These are phyloP conservation scores for Dasyprocta punctata DNA, from an alignment of 2,113 vertebrate genomes.

Conservation along the genomic window DNA sequence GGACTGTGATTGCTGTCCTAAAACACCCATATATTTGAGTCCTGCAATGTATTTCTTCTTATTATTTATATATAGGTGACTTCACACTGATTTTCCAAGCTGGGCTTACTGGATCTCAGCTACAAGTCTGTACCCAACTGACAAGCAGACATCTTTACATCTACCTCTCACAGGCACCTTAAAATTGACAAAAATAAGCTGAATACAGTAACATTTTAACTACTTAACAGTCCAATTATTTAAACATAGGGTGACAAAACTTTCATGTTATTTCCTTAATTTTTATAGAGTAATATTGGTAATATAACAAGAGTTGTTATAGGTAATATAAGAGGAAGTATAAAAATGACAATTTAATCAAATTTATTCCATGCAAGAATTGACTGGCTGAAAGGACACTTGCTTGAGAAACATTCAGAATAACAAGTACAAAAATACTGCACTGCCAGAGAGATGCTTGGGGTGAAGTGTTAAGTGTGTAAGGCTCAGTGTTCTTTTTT, in stretches of 20 bases:
- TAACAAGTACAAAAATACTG: not conserved
- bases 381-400: not conserved
- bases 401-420: not conserved
- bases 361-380: not conserved
- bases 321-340: not conserved
- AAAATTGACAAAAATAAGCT: not conserved
- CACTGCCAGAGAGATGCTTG: not conserved
- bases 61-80: not conserved
- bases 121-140: not conserved
- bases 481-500: not conserved
- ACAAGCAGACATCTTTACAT: not conserved
- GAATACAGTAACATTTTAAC: not conserved
- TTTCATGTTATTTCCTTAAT: not conserved
- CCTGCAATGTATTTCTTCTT: not conserved
- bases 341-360: not conserved
- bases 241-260: not conserved
- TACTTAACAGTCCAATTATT: not conserved
- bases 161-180: not conserved
- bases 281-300: not conserved
- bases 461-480: not conserved
- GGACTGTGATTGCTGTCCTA: not conserved
- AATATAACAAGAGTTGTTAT: too few relatives aligned
- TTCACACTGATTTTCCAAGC: not conserved
- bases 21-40: not conserved
- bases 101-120: not conserved